Percentiles rank a stretch among this genome's conserved stretches.
phyloP scores from a whole-genome alignment of 2,888 invertebrate species.

The Drosophila rellima region DNA sequence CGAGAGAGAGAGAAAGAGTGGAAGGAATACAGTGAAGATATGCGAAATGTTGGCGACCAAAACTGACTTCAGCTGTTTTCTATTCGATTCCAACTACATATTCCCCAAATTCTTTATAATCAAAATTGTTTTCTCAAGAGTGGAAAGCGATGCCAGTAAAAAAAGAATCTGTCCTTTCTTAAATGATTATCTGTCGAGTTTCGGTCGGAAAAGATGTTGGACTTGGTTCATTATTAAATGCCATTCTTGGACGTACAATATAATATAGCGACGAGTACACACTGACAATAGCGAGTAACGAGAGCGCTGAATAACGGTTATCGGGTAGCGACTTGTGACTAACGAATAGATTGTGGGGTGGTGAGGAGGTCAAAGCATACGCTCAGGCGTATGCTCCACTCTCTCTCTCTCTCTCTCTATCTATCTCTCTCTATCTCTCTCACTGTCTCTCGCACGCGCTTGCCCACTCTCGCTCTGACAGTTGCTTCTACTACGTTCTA shows the following conservation, averaged over 20 bases:
- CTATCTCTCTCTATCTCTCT: slow-evolving; percentile 1
- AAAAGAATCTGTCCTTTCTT: not conserved
- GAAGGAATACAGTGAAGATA: slow-evolving; percentile 1
- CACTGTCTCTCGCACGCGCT: not conserved
- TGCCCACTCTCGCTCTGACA: not conserved
- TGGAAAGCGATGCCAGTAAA: not conserved
- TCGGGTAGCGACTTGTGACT: slow-evolving; percentile 3
- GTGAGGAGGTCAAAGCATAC: slow-evolving; percentile 27
- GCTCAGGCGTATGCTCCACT: slow-evolving; percentile 37
- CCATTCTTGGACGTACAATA: not conserved
- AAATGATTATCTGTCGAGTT: not conserved
- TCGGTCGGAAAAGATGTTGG: not conserved
- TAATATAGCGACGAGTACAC: slow-evolving; percentile 2
- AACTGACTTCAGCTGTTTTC: slow-evolving; percentile 51
- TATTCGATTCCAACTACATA: slow-evolving; percentile 1
- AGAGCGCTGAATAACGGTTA: slow-evolving; percentile 3
- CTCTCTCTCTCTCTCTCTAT: not conserved
- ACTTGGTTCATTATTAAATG: not conserved
- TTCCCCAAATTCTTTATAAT: not conserved
- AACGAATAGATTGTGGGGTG: not conserved
- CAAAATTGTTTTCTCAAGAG: slow-evolving; percentile 2
- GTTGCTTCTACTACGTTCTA: slow-evolving; percentile 76
- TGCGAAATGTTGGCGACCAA: slow-evolving; percentile 13
- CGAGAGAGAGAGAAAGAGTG: not conserved
- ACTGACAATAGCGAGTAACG: slow-evolving; percentile 24